Conservation (phyloP, 1,140 invertebrate species). For the Paracyclopina nana region DNA sequence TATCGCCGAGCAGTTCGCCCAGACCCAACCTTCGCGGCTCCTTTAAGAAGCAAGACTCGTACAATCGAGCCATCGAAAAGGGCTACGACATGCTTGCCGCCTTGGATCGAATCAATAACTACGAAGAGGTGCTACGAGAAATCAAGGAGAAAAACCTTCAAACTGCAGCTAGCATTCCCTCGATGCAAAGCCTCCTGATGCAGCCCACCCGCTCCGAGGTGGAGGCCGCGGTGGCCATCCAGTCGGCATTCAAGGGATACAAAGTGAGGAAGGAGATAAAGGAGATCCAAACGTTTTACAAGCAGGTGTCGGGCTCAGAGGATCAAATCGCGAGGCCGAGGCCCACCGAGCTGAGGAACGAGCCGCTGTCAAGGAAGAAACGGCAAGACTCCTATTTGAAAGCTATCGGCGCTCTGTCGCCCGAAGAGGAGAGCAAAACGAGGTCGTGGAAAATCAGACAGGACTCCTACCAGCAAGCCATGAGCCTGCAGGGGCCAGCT, state of each 20-base stretch:
- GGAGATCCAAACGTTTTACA: conserved; percentile 1
- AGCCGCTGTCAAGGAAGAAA: not conserved
- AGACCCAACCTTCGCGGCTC: too few relatives aligned
- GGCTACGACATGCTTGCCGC: too few relatives aligned
- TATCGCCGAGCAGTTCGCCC: too few relatives aligned
- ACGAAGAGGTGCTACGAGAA: too few relatives aligned
- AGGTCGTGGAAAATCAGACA: conserved; percentile 14
- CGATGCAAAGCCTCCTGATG: too few relatives aligned
- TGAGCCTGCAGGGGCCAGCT: too few relatives aligned
- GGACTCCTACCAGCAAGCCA: conserved; percentile 12
- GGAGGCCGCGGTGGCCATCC: conserved; percentile 14
- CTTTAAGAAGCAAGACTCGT: conserved; percentile 15
- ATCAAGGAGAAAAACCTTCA: too few relatives aligned
- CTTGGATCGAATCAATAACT: too few relatives aligned
- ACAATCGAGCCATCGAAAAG: conserved; percentile 14
- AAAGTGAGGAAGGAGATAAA: conserved; percentile 12
- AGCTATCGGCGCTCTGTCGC: not conserved
- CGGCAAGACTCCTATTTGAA: conserved; percentile 12
- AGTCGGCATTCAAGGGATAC: conserved; percentile 12
- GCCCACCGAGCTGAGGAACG: too few relatives aligned
- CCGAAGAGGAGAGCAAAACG: conserved; percentile 1
- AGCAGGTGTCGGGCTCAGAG: conserved; percentile 1
- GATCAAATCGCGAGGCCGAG: conserved; percentile 1
- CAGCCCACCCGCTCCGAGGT: too few relatives aligned
- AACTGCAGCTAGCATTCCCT: too few relatives aligned